Percentiles rank a stretch among this genome's conserved stretches.
These are phyloP conservation scores for Syngnathus scovelli DNA, from an alignment of 2,113 vertebrate genomes.

Conservation along the genomic window DNA sequence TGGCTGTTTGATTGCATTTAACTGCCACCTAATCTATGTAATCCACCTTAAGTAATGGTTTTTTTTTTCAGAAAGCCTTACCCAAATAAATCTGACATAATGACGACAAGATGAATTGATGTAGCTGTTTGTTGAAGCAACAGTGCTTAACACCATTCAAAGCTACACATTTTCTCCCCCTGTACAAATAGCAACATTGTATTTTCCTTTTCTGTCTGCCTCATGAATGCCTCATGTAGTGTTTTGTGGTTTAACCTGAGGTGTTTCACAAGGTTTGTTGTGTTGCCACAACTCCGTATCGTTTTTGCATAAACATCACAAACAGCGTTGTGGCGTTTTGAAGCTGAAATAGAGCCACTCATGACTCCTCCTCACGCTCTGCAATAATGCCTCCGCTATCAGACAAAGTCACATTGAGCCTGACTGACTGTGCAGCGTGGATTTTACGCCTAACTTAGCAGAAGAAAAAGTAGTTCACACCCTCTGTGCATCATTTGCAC, in stretches of 20 bases:
- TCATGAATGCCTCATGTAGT: neutral
- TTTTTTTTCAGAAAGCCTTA: neutral
- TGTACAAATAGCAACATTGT: neutral
- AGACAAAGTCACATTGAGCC: neutral
- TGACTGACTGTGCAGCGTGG: neutral
- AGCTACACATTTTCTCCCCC: too few relatives aligned
- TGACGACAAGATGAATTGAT: neutral
- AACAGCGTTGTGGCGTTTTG: neutral
- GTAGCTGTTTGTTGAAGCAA: too few relatives aligned
- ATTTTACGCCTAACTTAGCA: neutral
- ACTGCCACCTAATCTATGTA: neutral
- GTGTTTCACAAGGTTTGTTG: neutral
- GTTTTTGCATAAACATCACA: conserved; percentile 1
- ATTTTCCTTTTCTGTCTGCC: neutral
- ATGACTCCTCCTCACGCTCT: too few relatives aligned
- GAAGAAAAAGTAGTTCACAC: neutral
- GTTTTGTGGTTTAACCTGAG: neutral
- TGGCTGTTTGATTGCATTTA: too few relatives aligned
- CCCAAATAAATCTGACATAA: neutral
- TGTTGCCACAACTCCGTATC: neutral
- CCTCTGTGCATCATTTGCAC: neutral
- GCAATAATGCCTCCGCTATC: neutral
- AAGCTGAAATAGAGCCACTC: neutral
- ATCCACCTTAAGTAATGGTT: neutral
- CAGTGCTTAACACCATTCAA: too few relatives aligned